A percentile compares a stretch with the other conserved stretches of the same genome.
These are phyloP conservation scores for Crematogaster levior DNA, from an alignment of 2,888 invertebrate species.

Conservation along the genomic window DNA sequence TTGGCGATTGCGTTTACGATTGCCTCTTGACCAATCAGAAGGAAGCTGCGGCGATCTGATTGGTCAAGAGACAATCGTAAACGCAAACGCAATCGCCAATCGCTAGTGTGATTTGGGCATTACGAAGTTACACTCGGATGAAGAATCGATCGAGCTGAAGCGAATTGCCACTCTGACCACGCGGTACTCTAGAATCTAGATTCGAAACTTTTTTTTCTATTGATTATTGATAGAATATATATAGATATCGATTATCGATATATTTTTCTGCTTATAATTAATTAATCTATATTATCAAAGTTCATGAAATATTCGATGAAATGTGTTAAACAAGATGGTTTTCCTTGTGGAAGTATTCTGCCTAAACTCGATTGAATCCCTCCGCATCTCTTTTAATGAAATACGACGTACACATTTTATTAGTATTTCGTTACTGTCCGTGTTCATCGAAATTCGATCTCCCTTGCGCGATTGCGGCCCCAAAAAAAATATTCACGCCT, in stretches of 20 bases:
- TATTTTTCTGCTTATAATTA: not conserved
- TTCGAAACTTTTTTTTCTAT: not conserved
- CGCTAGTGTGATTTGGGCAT: too few species aligned
- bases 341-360: not conserved
- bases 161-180: not conserved
- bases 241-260: too few species aligned
- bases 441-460: not conserved
- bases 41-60: too few species aligned
- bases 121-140: not conserved
- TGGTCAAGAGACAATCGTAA: too few species aligned
- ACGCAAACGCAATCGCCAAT: too few species aligned
- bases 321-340: not conserved
- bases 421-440: not conserved
- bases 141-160: not conserved
- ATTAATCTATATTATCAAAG: too few species aligned
- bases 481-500: conserved; percentile 32
- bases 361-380: not conserved
- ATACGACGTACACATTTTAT: not conserved
- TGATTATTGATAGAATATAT: not conserved
- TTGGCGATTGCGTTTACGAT: too few species aligned
- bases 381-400: not conserved
- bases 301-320: not conserved
- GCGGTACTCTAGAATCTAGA: too few species aligned
- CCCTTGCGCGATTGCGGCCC: too few species aligned
- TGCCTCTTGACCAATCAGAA: too few species aligned